Conservation (phyloP, 1,140 invertebrate genomes). For the Aphidius ervi region DNA sequence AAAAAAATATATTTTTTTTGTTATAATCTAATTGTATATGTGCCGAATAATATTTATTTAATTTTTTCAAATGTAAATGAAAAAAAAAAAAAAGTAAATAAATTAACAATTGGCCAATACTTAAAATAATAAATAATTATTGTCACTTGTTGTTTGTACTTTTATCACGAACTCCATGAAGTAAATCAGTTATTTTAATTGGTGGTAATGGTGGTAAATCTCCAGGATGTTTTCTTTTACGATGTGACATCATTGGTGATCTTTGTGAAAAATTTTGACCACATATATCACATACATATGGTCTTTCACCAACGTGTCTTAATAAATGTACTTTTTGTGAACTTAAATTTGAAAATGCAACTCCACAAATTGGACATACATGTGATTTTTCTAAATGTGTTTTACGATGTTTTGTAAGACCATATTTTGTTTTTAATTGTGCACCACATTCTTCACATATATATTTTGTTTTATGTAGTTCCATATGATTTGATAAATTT, state of each 20-base stretch:
- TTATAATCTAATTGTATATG: too few relatives aligned
- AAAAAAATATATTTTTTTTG: too few relatives aligned
- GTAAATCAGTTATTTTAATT: conserved; percentile 42
- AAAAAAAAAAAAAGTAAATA: too few relatives aligned
- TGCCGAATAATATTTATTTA: too few relatives aligned
- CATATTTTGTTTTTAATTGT: conserved; percentile 61
- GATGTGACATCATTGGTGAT: conserved; percentile 50
- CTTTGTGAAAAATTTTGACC: conserved; percentile 51
- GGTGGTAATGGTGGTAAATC: conserved; percentile 45
- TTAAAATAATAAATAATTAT: too few relatives aligned
- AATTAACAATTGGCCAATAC: too few relatives aligned
- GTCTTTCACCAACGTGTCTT: conserved; percentile 53
- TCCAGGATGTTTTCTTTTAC: conserved; percentile 54
- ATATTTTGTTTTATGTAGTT: conserved; percentile 53
- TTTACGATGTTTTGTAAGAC: conserved; percentile 58
- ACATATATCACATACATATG: conserved; percentile 55
- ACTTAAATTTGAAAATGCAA: conserved; percentile 55
- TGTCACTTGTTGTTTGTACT: conserved; percentile 36
- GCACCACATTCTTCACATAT: conserved; percentile 58
- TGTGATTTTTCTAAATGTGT: conserved; percentile 68
- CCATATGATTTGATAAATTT: conserved; percentile 45
- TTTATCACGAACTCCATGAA: conserved; percentile 43
- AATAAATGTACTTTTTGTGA: conserved; percentile 50
- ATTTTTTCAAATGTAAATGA: too few relatives aligned
- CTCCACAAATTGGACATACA: conserved; percentile 58